Percentiles rank a stretch among this genome's conserved stretches.
Conservation (phyloP, 2,113 vertebrate species). For the Pelvicachromis taeniatus region DNA sequence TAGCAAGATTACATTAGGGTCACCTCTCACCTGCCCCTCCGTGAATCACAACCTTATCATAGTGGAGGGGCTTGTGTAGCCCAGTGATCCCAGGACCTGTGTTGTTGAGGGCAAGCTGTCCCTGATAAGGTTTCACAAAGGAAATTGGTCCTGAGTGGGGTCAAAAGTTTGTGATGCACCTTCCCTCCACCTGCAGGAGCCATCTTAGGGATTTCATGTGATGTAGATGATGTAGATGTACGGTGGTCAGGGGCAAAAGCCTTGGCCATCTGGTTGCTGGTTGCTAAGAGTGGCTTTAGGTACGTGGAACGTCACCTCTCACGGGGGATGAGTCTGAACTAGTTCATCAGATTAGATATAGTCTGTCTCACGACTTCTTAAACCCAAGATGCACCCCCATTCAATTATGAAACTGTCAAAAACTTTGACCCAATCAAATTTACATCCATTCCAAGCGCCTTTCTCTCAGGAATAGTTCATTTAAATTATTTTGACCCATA, state of each 20-base stretch:
- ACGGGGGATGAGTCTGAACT: not conserved
- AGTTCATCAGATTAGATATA: not conserved
- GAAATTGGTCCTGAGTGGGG: accelerated
- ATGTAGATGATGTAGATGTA: not conserved
- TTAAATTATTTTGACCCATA: not conserved
- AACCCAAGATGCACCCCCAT: not conserved
- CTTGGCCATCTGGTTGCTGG: not conserved
- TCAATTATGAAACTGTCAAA: not conserved
- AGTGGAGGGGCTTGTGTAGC: not conserved
- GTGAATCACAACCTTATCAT: not conserved
- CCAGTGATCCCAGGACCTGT: not conserved
- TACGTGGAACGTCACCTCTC: not conserved
- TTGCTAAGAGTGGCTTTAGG: too few relatives aligned
- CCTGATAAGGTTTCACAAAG: not conserved
- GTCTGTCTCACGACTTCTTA: not conserved
- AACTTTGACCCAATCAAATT: not conserved
- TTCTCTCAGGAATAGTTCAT: not conserved
- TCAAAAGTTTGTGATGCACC: not conserved
- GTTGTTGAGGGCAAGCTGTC: not conserved
- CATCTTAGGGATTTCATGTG: not conserved
- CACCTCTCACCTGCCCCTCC: not conserved
- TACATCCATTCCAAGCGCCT: accelerated
- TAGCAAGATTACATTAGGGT: not conserved
- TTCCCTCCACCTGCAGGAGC: not conserved
- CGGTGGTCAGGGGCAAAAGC: not conserved